Percentiles rank a stretch among this genome's conserved stretches.
Conservation (phyloP, 1,140 invertebrate genomes). For the Pseudachorutes palmiensis region DNA sequence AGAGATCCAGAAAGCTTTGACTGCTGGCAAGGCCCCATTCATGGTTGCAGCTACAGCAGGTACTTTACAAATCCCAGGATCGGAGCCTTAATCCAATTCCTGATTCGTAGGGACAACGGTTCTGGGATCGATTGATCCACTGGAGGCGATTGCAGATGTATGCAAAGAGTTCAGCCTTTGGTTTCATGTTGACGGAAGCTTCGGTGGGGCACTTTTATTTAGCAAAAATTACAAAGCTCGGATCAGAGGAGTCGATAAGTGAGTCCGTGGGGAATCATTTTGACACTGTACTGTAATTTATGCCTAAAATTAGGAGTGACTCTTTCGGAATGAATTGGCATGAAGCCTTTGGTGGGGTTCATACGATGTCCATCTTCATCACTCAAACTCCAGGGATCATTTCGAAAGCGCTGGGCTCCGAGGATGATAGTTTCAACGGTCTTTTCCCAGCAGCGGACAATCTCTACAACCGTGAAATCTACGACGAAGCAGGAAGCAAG, state of each 20-base stretch:
- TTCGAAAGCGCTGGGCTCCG: no score
- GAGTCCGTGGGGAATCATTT: constrained; percentile 13
- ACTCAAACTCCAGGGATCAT: not conserved
- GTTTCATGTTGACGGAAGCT: constrained; percentile 93
- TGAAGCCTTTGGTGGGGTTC: constrained; percentile 57
- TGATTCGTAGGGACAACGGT: constrained; percentile 35
- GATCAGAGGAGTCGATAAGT: constrained; percentile 59
- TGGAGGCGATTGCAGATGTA: constrained; percentile 66
- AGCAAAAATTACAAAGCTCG: constrained; percentile 67
- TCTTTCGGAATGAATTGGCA: not conserved
- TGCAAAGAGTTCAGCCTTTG: constrained; percentile 77
- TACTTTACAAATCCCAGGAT: no score
- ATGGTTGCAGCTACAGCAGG: constrained; percentile 72
- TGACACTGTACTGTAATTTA: not conserved
- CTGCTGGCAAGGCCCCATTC: constrained; percentile 62
- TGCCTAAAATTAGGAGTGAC: not conserved
- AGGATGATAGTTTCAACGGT: not conserved
- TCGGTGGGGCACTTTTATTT: constrained; percentile 79
- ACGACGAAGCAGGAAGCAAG: constrained; percentile 65
- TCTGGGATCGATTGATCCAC: constrained; percentile 79
- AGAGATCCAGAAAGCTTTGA: constrained; percentile 56
- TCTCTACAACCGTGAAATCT: not conserved
- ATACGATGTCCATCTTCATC: constrained; percentile 43
- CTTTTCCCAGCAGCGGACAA: not conserved
- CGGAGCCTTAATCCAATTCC: not conserved